These are phyloP conservation scores for Centrocercus urophasianus DNA, from an alignment of 2,113 vertebrate genomes.

Conservation along the genomic window DNA sequence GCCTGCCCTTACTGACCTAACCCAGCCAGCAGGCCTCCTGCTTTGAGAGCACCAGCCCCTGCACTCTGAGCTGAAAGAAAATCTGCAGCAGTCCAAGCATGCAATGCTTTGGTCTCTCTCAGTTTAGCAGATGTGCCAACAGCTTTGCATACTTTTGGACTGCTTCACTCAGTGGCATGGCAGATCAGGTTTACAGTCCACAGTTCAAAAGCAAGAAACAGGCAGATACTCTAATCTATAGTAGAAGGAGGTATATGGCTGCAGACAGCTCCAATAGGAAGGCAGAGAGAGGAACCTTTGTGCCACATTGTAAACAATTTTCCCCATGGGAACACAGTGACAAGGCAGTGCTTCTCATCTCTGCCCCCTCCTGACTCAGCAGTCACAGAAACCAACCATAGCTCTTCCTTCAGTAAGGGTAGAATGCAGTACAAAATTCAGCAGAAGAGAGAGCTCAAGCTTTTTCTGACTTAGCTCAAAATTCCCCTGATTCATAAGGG, in stretches of 20 bases:
- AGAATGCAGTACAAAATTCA: not conserved
- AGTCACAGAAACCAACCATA: not conserved
- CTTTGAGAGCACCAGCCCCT: not conserved
- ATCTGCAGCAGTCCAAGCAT: not conserved
- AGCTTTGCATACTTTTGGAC: fast-evolving
- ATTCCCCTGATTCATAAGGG: not conserved
- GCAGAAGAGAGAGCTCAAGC: not conserved
- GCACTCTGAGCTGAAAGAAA: not conserved
- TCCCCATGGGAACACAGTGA: not conserved
- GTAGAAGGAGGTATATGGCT: not conserved
- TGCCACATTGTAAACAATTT: not conserved
- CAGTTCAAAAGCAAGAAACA: not conserved
- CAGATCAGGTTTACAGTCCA: not conserved
- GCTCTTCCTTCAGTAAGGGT: not conserved
- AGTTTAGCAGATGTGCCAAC: not conserved
- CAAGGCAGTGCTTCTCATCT: not conserved
- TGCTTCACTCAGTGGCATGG: not conserved
- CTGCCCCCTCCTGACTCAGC: conserved; percentile 37
- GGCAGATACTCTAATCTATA: not conserved
- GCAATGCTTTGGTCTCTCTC: not conserved
- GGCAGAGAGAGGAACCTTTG: not conserved
- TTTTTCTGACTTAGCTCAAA: not conserved
- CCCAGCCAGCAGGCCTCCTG: not conserved
- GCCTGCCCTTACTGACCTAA: not conserved
- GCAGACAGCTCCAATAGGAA: not conserved